Evolutionary conservation across 2,113 vertebrate species (phyloP).

Genomic region (Pagrus major): DNA sequence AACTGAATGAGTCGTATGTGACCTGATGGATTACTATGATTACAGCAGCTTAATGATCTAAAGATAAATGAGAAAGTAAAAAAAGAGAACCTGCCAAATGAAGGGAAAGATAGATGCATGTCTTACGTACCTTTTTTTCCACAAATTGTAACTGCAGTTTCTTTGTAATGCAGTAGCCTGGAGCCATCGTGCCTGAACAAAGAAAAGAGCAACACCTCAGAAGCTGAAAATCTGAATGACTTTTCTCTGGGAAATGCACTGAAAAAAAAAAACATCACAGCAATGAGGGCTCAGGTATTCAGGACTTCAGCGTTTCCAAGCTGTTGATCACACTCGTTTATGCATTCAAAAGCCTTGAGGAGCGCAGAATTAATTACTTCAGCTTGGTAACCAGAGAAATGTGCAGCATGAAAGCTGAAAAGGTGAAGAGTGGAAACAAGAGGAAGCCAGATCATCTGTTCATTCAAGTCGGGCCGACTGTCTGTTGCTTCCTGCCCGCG

Average conservation of each 20-base stretch:
- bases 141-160: not conserved
- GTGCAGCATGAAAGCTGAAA: slow-evolving; percentile 34
- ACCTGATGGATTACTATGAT: not conserved
- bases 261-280: slow-evolving; percentile 10
- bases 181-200: not conserved
- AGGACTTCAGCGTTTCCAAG: not conserved
- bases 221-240: not conserved
- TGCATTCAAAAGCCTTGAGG: slow-evolving; percentile 39
- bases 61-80: not conserved
- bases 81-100: not conserved
- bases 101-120: not conserved
- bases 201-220: not conserved
- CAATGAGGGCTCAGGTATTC: not conserved
- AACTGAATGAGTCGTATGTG: not conserved
- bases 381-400: slow-evolving; percentile 30
- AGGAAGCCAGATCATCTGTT: slow-evolving; percentile 26
- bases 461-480: not conserved
- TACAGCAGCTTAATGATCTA: not conserved
- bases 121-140: not conserved
- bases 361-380: slow-evolving; percentile 38
- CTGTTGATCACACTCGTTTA: slow-evolving; percentile 27
- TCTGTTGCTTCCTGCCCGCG: not conserved
- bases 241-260: not conserved
- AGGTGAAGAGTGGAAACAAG: slow-evolving; percentile 8
- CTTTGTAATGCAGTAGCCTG: not conserved